phyloP scores from a whole-genome alignment of 64 coral and sea anemone genomes.

The Catalaphyllia jardinei region DNA sequence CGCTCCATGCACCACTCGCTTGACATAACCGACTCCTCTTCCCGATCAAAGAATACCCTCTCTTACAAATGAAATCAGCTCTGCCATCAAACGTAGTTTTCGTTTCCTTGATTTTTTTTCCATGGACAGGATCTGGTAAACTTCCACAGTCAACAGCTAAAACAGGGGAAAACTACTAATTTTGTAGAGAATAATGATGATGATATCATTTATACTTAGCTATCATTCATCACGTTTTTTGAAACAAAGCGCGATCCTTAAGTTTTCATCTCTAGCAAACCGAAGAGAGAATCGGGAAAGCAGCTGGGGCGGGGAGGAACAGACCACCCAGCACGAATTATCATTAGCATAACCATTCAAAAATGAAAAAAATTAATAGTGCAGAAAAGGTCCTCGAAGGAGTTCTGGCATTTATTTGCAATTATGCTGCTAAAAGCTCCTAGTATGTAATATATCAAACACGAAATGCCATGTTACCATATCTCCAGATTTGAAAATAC shows the following conservation, averaged over 20 bases:
- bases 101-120: constrained; percentile 16
- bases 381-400: too few species aligned
- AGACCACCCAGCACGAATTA: too few species aligned
- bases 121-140: constrained; percentile 7
- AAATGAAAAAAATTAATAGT: too few species aligned
- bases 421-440: too few species aligned
- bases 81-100: constrained; percentile 22
- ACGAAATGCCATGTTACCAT: too few species aligned
- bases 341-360: too few species aligned
- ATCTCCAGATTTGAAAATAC: too few species aligned
- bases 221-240: background rate
- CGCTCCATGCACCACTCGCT: constrained; percentile 23
- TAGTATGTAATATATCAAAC: too few species aligned
- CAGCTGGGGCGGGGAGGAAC: too few species aligned
- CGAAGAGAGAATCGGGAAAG: too few species aligned
- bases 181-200: background rate
- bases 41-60: background rate
- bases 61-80: constrained; percentile 17
- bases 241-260: background rate
- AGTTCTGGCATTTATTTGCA: too few species aligned
- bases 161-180: background rate
- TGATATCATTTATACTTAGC: background rate
- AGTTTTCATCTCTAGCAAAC: too few species aligned
- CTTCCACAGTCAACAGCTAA: constrained; percentile 41
- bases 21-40: constrained; percentile 2